Conservation (phyloP, 2,888 invertebrate species). For the Prionchulus punctatus region DNA sequence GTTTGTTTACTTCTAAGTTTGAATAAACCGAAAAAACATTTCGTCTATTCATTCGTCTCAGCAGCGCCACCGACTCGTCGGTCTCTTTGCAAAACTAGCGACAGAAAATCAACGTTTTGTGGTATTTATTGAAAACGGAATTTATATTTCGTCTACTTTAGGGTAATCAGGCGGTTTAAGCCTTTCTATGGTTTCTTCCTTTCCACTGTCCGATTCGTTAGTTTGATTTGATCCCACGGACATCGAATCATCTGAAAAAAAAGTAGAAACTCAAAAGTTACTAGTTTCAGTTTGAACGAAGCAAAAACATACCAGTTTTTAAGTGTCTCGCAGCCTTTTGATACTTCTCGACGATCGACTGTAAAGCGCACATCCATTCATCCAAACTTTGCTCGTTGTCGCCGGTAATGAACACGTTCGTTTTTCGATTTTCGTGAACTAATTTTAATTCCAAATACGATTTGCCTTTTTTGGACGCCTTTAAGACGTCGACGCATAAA, state of each 20-base stretch:
- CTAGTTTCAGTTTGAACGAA: neutral
- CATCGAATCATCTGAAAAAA: neutral
- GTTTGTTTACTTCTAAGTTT: slow-evolving; percentile 40
- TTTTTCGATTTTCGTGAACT: no score
- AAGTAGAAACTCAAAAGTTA: neutral
- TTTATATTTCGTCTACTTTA: neutral
- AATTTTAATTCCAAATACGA: neutral
- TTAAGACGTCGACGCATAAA: slow-evolving; percentile 58
- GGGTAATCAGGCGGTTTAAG: neutral
- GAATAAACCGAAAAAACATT: slow-evolving; percentile 51
- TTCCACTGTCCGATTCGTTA: neutral
- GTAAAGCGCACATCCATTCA: neutral
- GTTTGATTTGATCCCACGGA: neutral
- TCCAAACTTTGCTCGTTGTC: neutral
- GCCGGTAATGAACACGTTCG: neutral
- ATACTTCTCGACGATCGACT: neutral
- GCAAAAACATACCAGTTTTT: neutral
- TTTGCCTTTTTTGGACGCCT: neutral
- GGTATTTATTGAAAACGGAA: neutral
- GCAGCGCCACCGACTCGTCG: neutral
- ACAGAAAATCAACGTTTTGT: neutral
- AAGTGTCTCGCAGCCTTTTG: slow-evolving; percentile 15
- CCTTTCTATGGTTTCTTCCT: neutral
- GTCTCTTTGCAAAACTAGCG: slow-evolving; percentile 1
- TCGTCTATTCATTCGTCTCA: neutral